These are phyloP conservation scores for Halcyon badia DNA, from an alignment of 2,797 vertebrate genomes.

Conservation along the genomic window DNA sequence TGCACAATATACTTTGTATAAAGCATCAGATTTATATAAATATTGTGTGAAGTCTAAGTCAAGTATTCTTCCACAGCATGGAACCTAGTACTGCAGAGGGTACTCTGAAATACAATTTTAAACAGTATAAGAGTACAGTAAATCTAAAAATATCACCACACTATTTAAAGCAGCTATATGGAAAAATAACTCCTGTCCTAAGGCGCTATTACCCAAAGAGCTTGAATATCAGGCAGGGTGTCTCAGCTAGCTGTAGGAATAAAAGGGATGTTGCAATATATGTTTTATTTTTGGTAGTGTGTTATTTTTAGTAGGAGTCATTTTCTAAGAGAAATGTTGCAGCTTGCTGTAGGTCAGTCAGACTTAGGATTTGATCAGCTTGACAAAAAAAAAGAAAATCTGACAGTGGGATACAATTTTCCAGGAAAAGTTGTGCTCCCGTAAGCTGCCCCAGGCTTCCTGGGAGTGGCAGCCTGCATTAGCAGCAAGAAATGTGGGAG, in stretches of 20 bases:
- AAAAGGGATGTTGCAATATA: neutral
- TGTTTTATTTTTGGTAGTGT: neutral
- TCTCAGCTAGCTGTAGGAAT: neutral
- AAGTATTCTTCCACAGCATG: neutral
- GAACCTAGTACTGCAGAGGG: neutral
- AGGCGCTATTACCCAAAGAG: neutral
- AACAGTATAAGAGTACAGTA: neutral
- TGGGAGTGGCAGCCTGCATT: neutral
- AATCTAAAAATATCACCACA: constrained; percentile 19
- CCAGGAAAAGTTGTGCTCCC: neutral
- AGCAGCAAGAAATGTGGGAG: neutral
- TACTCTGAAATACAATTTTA: constrained; percentile 6
- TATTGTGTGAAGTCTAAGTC: neutral
- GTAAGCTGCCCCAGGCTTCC: neutral
- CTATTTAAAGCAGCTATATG: neutral
- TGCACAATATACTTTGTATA: neutral
- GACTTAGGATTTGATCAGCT: neutral
- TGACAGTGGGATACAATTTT: neutral
- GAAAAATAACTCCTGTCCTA: constrained; percentile 7
- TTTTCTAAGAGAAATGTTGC: neutral
- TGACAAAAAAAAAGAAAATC: neutral
- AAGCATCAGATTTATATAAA: neutral
- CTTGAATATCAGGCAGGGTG: neutral
- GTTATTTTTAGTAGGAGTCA: constrained; percentile 1
- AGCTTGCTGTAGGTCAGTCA: neutral